phyloP scores from a whole-genome alignment of 2,113 vertebrate species.

The Regulus satrapa region DNA sequence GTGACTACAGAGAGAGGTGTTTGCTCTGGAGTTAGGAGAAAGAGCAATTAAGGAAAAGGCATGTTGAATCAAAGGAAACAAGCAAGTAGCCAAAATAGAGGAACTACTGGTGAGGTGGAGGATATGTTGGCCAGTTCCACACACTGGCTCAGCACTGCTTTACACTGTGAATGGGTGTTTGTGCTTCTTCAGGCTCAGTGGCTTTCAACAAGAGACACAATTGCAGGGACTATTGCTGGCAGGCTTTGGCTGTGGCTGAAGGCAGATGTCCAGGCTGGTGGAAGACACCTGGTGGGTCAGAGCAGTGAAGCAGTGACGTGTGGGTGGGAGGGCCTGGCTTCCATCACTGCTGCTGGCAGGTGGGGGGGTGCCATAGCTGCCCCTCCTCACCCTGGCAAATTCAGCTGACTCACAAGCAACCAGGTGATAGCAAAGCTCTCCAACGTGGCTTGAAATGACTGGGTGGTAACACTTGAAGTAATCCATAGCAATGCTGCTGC shows the following conservation, averaged over 20 bases:
- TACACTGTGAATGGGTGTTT: neutral
- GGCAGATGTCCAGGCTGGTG: neutral
- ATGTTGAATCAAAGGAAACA: neutral
- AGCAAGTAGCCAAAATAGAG: neutral
- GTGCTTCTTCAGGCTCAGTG: neutral
- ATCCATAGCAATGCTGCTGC: accelerated
- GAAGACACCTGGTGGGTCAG: neutral
- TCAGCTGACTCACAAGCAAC: neutral
- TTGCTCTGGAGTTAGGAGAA: neutral
- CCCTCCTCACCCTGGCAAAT: neutral
- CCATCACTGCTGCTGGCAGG: neutral
- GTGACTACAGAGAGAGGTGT: neutral
- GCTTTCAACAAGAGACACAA: neutral
- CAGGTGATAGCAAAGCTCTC: neutral
- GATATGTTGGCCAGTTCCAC: neutral
- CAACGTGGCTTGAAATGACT: neutral
- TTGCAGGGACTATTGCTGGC: no score
- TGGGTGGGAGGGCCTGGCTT: neutral
- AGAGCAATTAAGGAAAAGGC: neutral
- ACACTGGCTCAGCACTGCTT: neutral
- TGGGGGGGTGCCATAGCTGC: neutral
- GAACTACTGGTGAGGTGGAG: neutral
- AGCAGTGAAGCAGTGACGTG: neutral
- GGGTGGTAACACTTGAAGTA: neutral
- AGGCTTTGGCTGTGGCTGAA: neutral